Base-by-base conservation (phyloP, 2,888 invertebrate species). In the Tenthredo scrophulariae region DNA sequence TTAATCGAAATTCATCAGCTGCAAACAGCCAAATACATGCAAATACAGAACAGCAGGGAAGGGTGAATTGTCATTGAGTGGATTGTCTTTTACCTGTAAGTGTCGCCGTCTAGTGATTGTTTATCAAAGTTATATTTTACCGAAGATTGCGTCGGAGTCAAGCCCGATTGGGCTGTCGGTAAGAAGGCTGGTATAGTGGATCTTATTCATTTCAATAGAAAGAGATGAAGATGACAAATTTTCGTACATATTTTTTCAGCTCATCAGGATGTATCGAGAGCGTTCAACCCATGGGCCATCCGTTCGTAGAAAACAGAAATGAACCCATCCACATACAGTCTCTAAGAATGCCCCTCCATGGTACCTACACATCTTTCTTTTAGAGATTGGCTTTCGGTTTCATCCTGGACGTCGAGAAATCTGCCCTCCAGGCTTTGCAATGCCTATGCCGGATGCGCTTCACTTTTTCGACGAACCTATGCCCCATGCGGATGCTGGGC, bases 41-140 rank as follows among this genome's bases (percentile, higher is more conserved):
- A 9, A 15, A 33, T 29, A 2, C 7, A 5, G 9, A 33, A 58
- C 40, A 80, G 13, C 33, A 37, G 15, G 18, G 40, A 62, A 26
- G 77, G 40, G 77, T 26, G 18, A 18, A 29, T 54, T 13, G 26
- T 15, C 22, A 58, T 58, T 29, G 82, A 65, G n/a, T 67, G 46
- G 22, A 83, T 83, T 83, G 46, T 83, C 67, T 37, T 22, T 13
- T 43, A 40, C 85, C 70, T 75, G 84, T 33, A 62, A 87, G 92
- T 93, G 92, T 85, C 92, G 92, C 92, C 92, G 91, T 89, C 93
- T 92, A 87, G 92, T 86, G 92, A 91, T 88, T 89, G 87, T 86
- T 86, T 79, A 87, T 85, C 86, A 88, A 90, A 91, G 89, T 87
- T 83, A 50, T 67, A 40, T 29, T 65, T 29, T 83, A 62, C 67